These are phyloP conservation scores for Bradypodion pumilum DNA, from an alignment of 2,797 vertebrate species.

Conservation along the genomic window DNA sequence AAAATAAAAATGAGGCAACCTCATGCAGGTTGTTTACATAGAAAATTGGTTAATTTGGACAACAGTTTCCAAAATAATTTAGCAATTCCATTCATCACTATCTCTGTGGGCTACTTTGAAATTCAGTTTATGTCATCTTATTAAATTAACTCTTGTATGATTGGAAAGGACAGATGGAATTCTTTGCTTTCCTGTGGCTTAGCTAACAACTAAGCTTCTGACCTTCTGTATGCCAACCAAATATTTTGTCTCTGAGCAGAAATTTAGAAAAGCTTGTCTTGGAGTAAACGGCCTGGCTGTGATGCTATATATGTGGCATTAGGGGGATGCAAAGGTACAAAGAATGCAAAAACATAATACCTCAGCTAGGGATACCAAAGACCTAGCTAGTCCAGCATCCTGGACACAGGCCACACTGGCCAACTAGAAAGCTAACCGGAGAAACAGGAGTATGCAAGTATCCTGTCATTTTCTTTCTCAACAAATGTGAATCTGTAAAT, in stretches of 20 bases:
- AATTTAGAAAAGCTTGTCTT: not conserved
- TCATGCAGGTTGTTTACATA: not conserved
- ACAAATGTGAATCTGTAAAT: no score
- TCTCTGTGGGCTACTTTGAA: not conserved
- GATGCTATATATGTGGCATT: not conserved
- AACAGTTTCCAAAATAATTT: not conserved
- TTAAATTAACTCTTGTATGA: slow-evolving; percentile 13
- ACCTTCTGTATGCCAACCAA: not conserved
- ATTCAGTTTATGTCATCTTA: not conserved
- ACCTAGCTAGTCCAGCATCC: not conserved
- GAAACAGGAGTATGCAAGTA: not conserved
- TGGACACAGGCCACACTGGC: not conserved
- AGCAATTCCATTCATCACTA: not conserved
- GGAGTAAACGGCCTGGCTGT: not conserved
- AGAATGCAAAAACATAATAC: not conserved
- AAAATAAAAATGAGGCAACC: not conserved
- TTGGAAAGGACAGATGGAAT: not conserved
- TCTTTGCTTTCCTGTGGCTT: not conserved
- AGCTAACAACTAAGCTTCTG: not conserved
- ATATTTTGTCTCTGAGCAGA: not conserved
- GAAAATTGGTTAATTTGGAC: not conserved
- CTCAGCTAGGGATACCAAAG: not conserved
- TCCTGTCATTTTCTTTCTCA: not conserved
- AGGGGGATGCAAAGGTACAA: no score
- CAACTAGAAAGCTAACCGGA: not conserved